Evolutionary conservation across 2,113 vertebrate genomes (phyloP).

Genomic region (Anarhynchus alexandrinus): DNA sequence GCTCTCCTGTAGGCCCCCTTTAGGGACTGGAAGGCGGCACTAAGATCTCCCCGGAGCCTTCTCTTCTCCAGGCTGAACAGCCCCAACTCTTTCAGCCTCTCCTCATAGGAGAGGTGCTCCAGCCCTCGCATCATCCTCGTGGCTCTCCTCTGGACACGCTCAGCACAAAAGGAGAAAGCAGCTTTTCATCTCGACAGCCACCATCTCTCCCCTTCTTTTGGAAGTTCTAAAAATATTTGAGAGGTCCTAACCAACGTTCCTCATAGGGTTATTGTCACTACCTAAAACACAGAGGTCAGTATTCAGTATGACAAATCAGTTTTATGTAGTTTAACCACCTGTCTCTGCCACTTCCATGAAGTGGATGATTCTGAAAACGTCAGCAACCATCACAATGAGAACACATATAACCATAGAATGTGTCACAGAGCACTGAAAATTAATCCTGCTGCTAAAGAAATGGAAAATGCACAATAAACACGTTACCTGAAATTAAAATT

Average conservation of each 20-base stretch:
- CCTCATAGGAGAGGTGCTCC: no score
- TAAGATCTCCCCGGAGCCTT: no score
- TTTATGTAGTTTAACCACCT: not conserved
- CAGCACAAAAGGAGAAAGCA: not conserved
- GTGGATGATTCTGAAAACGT: conserved; percentile 23
- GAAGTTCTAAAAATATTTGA: not conserved
- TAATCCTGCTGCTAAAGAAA: conserved; percentile 15
- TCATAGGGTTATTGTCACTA: not conserved
- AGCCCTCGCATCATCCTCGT: no score
- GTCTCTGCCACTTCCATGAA: not conserved
- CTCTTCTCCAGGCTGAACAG: no score
- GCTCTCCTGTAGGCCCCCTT: no score
- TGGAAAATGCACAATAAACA: conserved; percentile 31
- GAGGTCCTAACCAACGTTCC: not conserved
- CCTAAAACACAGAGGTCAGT: not conserved
- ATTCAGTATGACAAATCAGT: conserved; percentile 3
- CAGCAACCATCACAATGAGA: conserved; percentile 1
- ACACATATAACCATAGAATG: not conserved
- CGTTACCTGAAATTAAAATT: conserved; percentile 59
- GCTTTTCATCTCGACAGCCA: not conserved
- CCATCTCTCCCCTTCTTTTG: not conserved
- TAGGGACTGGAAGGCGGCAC: no score
- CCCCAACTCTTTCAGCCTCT: no score
- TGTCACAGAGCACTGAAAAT: conserved; percentile 11
- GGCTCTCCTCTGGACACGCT: no score